Conservation (phyloP, 2,888 invertebrate species). For the Linyphia triangularis region DNA sequence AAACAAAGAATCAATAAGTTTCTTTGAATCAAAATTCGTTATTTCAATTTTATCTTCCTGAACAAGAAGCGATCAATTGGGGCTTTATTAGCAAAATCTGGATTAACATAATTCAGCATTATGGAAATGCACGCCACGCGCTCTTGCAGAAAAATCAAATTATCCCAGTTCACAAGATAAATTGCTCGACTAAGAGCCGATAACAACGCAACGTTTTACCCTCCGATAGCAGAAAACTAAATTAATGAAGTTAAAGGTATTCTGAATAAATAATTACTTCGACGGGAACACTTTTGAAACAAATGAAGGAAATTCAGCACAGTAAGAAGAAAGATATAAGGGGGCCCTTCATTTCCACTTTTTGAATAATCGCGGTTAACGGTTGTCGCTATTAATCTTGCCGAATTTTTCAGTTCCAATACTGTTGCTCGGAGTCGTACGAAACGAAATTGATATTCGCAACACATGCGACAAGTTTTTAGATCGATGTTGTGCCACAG, state of each 20-base stretch:
- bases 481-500: background rate
- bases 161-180: slow-evolving; percentile 33
- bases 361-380: slow-evolving; percentile 17
- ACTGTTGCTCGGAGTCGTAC: background rate
- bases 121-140: slow-evolving; percentile 31
- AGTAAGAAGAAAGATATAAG: background rate
- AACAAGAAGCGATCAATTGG: slow-evolving; percentile 6
- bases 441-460: background rate
- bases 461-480: background rate
- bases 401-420: background rate
- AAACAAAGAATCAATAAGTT: background rate
- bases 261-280: slow-evolving; percentile 50
- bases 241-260: slow-evolving; percentile 48
- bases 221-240: background rate
- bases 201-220: slow-evolving; percentile 37
- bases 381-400: slow-evolving; percentile 27
- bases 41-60: slow-evolving; percentile 12
- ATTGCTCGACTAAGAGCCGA: slow-evolving; percentile 6
- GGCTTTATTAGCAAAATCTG: slow-evolving; percentile 37
- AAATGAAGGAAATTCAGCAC: background rate
- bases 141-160: slow-evolving; percentile 46
- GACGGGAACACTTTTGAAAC: background rate
- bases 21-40: background rate
- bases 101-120: slow-evolving; percentile 55
- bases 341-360: slow-evolving; percentile 4